Conservation (phyloP, 2,113 vertebrate species). For the Ia io region DNA sequence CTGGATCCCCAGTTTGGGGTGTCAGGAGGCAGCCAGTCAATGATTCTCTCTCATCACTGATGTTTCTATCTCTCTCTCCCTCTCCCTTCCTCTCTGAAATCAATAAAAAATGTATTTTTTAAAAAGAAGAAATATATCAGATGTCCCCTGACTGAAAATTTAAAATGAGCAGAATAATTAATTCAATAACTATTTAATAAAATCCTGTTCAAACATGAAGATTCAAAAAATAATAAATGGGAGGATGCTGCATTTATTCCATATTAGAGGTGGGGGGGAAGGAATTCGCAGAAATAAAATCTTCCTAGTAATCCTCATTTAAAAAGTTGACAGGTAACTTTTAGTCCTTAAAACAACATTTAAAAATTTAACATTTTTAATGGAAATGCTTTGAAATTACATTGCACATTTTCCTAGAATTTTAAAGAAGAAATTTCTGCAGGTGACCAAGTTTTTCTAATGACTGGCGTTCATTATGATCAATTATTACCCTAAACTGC, state of each 20-base stretch:
- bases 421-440: slow-evolving; percentile 46
- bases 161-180: not conserved
- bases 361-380: slow-evolving; percentile 39
- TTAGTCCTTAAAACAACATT: slow-evolving; percentile 22
- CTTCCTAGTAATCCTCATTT: not conserved
- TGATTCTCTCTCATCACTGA: too few relatives aligned
- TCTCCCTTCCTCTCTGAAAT: too few relatives aligned
- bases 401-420: slow-evolving; percentile 17
- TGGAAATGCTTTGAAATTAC: slow-evolving; percentile 15
- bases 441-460: slow-evolving; percentile 31
- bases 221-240: not conserved
- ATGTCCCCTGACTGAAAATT: not conserved
- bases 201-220: not conserved
- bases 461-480: slow-evolving; percentile 49
- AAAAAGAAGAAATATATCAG: not conserved
- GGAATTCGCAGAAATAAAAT: not conserved
- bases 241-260: not conserved
- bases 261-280: not conserved
- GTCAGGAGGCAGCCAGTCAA: too few relatives aligned
- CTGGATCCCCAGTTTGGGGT: too few relatives aligned
- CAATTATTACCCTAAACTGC: slow-evolving; percentile 41
- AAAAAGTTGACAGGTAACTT: slow-evolving; percentile 17
- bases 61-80: too few relatives aligned
- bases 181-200: not conserved
- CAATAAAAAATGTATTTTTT: too few relatives aligned